phyloP scores from a whole-genome alignment of 2,113 vertebrate species.

The human (Homo sapiens) region DNA sequence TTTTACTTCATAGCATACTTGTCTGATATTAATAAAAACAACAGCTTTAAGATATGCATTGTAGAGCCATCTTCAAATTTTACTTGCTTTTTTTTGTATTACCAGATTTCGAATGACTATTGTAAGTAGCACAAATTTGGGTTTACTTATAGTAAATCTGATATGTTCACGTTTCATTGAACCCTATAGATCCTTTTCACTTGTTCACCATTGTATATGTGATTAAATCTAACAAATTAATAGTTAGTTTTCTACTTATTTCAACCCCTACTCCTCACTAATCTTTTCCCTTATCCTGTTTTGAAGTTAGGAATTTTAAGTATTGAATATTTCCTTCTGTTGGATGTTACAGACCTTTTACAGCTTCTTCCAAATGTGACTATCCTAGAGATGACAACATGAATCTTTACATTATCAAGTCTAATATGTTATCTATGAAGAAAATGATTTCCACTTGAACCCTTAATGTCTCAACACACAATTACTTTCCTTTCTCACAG shows the following conservation, averaged over 20 bases:
- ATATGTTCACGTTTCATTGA: neutral
- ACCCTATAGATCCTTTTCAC: neutral
- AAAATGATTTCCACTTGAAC: neutral
- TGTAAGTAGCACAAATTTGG: neutral
- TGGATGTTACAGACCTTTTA: neutral
- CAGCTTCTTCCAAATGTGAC: neutral
- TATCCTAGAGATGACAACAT: neutral
- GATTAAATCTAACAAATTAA: neutral
- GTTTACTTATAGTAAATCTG: neutral
- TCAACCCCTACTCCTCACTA: neutral
- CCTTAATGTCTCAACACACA: neutral
- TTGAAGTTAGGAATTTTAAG: neutral
- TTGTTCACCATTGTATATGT: neutral
- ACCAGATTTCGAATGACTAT: neutral
- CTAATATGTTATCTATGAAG: neutral
- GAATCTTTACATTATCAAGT: neutral
- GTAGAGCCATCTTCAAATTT: neutral
- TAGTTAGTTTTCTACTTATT: neutral
- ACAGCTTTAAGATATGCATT: neutral
- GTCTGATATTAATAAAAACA: neutral
- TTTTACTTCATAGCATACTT: neutral
- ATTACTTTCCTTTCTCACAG: neutral
- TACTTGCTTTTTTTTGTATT: neutral
- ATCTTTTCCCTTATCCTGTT: neutral
- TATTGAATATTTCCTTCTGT: neutral